Evolutionary conservation across 2,113 vertebrate genomes (phyloP), one percentile per base, ranked within the genome.

Genomic region (Heterochromis multidens): DNA sequence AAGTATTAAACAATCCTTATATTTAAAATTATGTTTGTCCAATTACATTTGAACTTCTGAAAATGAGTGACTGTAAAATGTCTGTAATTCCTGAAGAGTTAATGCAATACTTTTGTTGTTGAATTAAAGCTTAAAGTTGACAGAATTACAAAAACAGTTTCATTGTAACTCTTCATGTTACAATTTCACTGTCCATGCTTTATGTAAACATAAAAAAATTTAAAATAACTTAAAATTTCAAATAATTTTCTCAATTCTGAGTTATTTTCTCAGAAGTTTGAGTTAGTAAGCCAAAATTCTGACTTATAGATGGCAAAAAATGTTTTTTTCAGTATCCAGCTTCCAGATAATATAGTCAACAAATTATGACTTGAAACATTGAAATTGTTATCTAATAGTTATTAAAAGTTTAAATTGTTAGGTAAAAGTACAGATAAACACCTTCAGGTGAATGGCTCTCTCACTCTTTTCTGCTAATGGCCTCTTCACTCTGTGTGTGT

Each of bases 381-480:
- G 46, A 70, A 70, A 49, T 29, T 7, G 23, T 29, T 70, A 67
- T 25, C 16, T 43, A 67, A 67, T 67, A 1, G n/a, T 43, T n/a
- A 67, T 40, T 43, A 67, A 67, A 43, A 43, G 35, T 67, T 46
- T 14, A 46, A 46, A 16, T 46, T 14, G 2, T 21, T 21, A 7
- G 7, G 3, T 54, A 21, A 54, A 21, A 54, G 49, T 54, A 21
- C 19, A 54, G 19, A 9, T 54, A 65, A 78, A 81, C 85, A 81
- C 82, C 72, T 78, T 27, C 56, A 86, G 86, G 84, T 87, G 84
- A 80, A 79, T 49, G 35, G 80, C 77, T 70, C 40, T 27, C 72
- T 74, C 40, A 2, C 19, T 46, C 5, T 2, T 33, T 54, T 11
- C 23, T 56, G 23, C 79, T 88, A 87, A 81, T 79, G 82, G 81